Evolutionary conservation across 2,113 vertebrate species (phyloP).

Genomic region (Axis porcinus): DNA sequence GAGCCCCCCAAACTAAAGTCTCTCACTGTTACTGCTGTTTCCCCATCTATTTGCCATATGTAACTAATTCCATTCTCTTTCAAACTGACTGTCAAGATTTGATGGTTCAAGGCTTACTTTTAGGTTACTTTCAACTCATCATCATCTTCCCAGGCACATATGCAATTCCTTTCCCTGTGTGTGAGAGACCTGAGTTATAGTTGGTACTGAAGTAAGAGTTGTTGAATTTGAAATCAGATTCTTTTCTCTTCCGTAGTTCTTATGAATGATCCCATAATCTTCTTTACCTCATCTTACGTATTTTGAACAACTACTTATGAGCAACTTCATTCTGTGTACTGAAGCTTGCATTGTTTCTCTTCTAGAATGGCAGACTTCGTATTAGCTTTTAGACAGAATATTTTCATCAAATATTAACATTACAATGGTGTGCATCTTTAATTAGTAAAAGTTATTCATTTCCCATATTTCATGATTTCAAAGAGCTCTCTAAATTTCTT

Average conservation of each 20-base stretch:
- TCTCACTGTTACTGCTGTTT: no score
- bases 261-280: background rate
- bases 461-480: background rate
- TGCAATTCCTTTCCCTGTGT: background rate
- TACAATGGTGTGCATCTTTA: background rate
- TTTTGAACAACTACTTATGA: background rate
- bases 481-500: background rate
- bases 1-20: no score
- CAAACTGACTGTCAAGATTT: background rate
- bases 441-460: background rate
- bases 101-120: background rate
- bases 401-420: background rate
- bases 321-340: background rate
- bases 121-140: background rate
- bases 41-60: no score
- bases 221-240: background rate
- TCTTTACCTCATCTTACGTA: background rate
- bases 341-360: background rate
- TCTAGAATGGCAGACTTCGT: background rate
- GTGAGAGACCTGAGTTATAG: background rate
- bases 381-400: background rate
- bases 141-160: background rate
- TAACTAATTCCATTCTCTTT: background rate
- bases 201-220: background rate
- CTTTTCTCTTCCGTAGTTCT: background rate